These are phyloP conservation scores for Cryptocephalus primarius DNA, from an alignment of 2,888 invertebrate species.

Conservation along the genomic window DNA sequence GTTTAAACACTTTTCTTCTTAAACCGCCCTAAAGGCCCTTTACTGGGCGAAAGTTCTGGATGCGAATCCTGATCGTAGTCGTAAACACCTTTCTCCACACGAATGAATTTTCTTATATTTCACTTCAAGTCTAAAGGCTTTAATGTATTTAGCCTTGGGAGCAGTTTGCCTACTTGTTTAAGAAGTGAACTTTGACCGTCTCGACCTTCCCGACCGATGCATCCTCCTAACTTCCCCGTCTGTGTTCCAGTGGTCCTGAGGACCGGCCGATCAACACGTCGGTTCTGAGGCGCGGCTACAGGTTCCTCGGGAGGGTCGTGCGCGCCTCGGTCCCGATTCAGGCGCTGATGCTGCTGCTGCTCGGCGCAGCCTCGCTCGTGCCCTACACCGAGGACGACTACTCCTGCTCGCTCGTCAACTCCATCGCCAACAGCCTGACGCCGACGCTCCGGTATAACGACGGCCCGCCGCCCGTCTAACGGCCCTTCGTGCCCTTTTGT, in stretches of 20 bases:
- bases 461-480: slow-evolving; percentile 81
- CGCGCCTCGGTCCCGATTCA: slow-evolving; percentile 90
- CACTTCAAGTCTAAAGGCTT: too few relatives aligned
- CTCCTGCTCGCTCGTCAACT: slow-evolving; percentile 75
- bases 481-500: not conserved
- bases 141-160: too few relatives aligned
- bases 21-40: too few relatives aligned
- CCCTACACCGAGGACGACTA: slow-evolving; percentile 81
- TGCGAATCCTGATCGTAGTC: too few relatives aligned
- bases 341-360: slow-evolving; percentile 81
- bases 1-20: too few relatives aligned
- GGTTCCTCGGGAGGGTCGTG: slow-evolving; percentile 81
- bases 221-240: not conserved
- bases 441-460: slow-evolving; percentile 85
- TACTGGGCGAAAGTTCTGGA: too few relatives aligned
- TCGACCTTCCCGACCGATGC: too few relatives aligned
- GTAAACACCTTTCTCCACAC: too few relatives aligned
- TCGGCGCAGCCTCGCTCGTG: slow-evolving; percentile 88
- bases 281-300: slow-evolving; percentile 62
- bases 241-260: slow-evolving; percentile 26
- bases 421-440: slow-evolving; percentile 70
- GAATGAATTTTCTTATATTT: too few relatives aligned
- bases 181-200: too few relatives aligned
- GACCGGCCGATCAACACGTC: slow-evolving; percentile 47
- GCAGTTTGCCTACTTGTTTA: too few relatives aligned